These are phyloP conservation scores for Okamejei kenojei DNA, from an alignment of 2,797 vertebrate genomes.

Conservation along the genomic window DNA sequence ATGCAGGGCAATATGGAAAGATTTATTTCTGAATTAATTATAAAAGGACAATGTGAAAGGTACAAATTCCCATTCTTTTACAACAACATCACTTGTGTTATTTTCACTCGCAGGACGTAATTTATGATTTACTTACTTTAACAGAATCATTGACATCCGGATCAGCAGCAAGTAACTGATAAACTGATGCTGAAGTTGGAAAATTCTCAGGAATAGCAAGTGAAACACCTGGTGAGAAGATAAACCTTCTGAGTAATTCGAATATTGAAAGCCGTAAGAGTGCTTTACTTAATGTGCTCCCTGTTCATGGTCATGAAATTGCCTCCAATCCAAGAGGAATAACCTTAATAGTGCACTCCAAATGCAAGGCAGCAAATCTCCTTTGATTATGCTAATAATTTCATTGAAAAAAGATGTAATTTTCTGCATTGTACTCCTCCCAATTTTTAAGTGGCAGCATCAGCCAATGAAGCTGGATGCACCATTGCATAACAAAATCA, in stretches of 20 bases:
- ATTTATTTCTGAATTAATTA: not conserved
- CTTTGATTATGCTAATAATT: not conserved
- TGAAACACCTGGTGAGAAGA: slow-evolving; percentile 21
- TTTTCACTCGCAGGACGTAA: not conserved
- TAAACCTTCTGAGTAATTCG: not conserved
- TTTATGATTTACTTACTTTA: not conserved
- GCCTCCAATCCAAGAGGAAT: not conserved
- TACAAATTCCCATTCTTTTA: not conserved
- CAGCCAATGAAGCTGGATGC: no score
- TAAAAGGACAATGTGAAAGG: not conserved
- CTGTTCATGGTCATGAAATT: not conserved
- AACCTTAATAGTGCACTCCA: not conserved
- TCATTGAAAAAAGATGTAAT: not conserved
- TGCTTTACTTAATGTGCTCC: not conserved
- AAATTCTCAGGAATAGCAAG: slow-evolving; percentile 16
- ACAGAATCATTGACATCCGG: slow-evolving; percentile 19
- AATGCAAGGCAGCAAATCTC: not conserved
- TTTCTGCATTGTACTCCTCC: not conserved
- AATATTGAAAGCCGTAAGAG: not conserved
- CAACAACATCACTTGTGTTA: not conserved
- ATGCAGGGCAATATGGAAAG: not conserved
- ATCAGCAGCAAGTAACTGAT: slow-evolving; percentile 21
- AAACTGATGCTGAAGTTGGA: not conserved
- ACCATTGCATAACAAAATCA: no score
- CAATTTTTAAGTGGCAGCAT: not conserved